phyloP scores from a whole-genome alignment of 1,140 invertebrate genomes.

The Leptoteleia sp. region DNA sequence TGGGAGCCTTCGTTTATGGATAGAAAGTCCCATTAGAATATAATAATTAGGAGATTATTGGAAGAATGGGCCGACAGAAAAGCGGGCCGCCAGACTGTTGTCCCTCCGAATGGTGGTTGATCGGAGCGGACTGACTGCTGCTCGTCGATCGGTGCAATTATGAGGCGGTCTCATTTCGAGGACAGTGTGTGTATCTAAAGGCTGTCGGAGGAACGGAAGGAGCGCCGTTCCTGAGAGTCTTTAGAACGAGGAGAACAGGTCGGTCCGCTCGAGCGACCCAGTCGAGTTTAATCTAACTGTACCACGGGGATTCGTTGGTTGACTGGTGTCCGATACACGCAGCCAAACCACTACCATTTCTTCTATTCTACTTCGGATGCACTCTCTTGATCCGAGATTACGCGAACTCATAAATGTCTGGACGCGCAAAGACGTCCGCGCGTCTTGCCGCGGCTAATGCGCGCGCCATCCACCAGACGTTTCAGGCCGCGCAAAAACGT shows the following conservation, averaged over 20 bases:
- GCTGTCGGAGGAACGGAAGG: constrained; percentile 59
- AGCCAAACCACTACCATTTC: constrained; percentile 43
- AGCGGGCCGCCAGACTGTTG: no score
- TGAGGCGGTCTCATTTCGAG: constrained; percentile 33
- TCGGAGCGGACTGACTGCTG: no score
- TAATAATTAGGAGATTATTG: no score
- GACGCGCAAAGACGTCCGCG: not conserved
- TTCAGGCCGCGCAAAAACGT: constrained; percentile 9
- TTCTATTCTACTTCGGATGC: constrained; percentile 65
- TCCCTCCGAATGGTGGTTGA: no score
- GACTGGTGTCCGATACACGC: constrained; percentile 60
- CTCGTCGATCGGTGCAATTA: constrained; percentile 8
- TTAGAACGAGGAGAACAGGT: constrained; percentile 69
- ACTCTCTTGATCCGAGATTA: constrained; percentile 37
- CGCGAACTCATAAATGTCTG: constrained; percentile 46
- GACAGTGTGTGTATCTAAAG: no score
- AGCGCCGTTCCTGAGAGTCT: constrained; percentile 46
- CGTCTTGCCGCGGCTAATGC: constrained; percentile 7
- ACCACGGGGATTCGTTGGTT: constrained; percentile 68
- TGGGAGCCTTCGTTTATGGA: not conserved
- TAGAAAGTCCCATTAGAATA: not conserved
- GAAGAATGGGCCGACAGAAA: no score
- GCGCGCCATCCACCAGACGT: constrained; percentile 5
- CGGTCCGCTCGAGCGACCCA: constrained; percentile 69
- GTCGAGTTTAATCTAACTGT: constrained; percentile 76